Evolutionary conservation across 1,140 invertebrate species (phyloP), one percentile per base, ranked within the genome.

Genomic region (Listronotus bonariensis): DNA sequence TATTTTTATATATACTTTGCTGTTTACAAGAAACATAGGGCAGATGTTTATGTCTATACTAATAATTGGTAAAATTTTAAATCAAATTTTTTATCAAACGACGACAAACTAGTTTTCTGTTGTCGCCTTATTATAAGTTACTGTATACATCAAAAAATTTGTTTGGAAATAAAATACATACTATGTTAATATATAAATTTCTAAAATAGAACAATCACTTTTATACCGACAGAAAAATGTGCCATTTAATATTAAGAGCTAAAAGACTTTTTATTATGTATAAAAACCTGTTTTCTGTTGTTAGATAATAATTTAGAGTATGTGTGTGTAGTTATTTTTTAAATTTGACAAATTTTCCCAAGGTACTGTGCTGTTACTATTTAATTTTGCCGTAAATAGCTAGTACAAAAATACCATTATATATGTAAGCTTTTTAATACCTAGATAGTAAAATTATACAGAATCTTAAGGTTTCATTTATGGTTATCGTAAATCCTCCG

Each of bases 371-470:
- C 46, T 6, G 42, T 51, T 58, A 58, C 43, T 34, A 43, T 68
- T 65, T 58, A 26, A 61, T 68, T 68, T 65, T 56, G 67, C 61
- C 54, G 54, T 64, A 61, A 49, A 59, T 70, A 72, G 68, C 64
- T 70, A 72, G 70, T 72, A 72, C 68, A 72, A 70, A 72, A 70
- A 63, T 40, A 61, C 15, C 48, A 53, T 36, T 61, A 53, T 40
- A 46, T 10, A 20, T 43, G 40, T 61, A 61, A 45, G 59, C 59
- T 61, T 61, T 36, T 38, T 42, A 43, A 31, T 31, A 20, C 5
- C 5, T 26, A 26, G 59, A 43, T 41, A 34, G 48, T 61, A 12
- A 32, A 53, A 51, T 53, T 53, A 53, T 53, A 38, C 15, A 61
- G 17, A 34, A 48, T 43, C 36, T 20, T 6, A 34, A n/a, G n/a